phyloP scores from a whole-genome alignment of 2,113 vertebrate species.

The Chionis minor region DNA sequence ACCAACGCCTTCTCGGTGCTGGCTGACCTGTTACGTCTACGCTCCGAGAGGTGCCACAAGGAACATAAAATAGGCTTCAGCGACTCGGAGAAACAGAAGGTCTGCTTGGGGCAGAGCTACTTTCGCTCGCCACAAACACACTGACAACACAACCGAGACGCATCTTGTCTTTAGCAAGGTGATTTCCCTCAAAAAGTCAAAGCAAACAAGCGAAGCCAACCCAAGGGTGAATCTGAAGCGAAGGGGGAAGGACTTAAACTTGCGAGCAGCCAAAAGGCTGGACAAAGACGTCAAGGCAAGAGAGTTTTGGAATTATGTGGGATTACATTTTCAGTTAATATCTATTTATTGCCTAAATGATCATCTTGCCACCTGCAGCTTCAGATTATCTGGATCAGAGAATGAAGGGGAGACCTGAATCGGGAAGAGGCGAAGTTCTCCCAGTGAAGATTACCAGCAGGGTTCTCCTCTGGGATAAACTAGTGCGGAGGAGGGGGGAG shows the following conservation, averaged over 20 bases:
- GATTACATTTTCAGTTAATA: background rate
- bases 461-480: background rate
- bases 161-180: background rate
- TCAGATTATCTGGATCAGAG: background rate
- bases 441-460: background rate
- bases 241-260: background rate
- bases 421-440: background rate
- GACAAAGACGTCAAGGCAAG: background rate
- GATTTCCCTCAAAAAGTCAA: background rate
- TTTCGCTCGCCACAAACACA: background rate
- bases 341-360: background rate
- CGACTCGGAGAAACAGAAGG: background rate
- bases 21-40: background rate
- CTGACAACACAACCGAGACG: background rate
- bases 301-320: background rate
- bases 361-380: background rate
- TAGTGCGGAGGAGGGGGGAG: background rate
- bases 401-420: background rate
- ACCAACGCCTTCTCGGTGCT: background rate
- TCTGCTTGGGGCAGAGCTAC: background rate
- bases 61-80: background rate
- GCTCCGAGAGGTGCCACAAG: rapidly evolving
- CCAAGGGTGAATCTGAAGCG: background rate
- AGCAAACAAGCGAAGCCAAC: background rate
- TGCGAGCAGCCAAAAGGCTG: background rate